Evolutionary conservation across 2,113 vertebrate species (phyloP), one percentile per base, ranked within the genome.

Genomic region (Tragelaphus imberbis): DNA sequence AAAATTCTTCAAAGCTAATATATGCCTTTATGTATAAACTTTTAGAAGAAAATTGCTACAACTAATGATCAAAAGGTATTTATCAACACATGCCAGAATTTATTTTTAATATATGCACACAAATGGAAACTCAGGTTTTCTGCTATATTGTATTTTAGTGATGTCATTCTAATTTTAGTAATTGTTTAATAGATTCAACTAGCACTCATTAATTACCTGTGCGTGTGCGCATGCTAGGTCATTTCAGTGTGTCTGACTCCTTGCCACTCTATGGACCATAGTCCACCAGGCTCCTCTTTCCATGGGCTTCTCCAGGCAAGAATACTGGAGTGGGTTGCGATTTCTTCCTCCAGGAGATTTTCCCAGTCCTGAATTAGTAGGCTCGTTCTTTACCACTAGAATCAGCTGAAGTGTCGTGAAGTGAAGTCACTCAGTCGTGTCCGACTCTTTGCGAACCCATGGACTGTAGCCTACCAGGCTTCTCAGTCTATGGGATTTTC

Each of bases 61-160:
- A 90, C 94, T 87, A 93, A 82, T 49, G 10, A 88, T 92, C 11
- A 80, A 80, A 79, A 85, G 28, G 7, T 77, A 79, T 55, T 94
- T 88, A 36, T 47, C 6, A 36, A 55, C 6, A 80, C 2, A 56
- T 82, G 88, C 16, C 17, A 96, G 55, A 92, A 23, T 80, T 95
- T 96, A 55, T 75, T 94, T 81, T 79, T 19, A 96, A 47, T 77
- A 61, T 58, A 14, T 44, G 40, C 9, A 95, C 2, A 28, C 36
- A 94, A 95, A 93, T 5, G 65, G 44, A 97, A 95, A 94, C 85
- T 82, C n/a, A 85, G 55, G 40, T 53, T 96, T 96, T 95, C 87
- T 79, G 8, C 23, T 33, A 13, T 88, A 84, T 63, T 84, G 28
- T 90, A 28, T 93, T 77, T 89, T 56, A 86, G 86, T n/a, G 40